Evolutionary conservation across 2,113 vertebrate genomes (phyloP).

Genomic region (Anthoscopus minutus): DNA sequence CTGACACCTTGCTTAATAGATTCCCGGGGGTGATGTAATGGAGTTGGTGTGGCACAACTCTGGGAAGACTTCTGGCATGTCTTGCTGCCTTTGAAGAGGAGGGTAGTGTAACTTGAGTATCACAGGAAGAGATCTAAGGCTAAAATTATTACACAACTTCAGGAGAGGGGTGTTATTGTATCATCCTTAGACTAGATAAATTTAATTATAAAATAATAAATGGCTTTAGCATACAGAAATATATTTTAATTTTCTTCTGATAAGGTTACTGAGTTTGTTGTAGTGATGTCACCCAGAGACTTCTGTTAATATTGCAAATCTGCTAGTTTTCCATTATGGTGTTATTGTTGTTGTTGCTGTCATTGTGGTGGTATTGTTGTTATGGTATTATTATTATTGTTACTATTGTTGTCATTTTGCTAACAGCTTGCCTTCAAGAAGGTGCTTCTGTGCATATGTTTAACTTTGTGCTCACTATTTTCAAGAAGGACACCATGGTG

Average conservation of each 20-base stretch:
- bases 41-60: slow-evolving; percentile 20
- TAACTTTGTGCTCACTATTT: neutral
- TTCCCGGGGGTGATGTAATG: slow-evolving; percentile 11
- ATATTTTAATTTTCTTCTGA: neutral
- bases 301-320: slow-evolving; percentile 35
- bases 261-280: neutral
- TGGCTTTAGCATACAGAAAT: neutral
- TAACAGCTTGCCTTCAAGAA: neutral
- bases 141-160: neutral
- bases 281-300: slow-evolving; percentile 20
- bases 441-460: neutral
- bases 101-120: neutral
- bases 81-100: neutral
- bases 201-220: neutral
- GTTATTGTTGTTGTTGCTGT: neutral
- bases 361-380: neutral
- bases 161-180: neutral
- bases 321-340: neutral
- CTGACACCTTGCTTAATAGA: neutral
- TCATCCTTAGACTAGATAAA: neutral
- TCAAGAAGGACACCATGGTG: neutral
- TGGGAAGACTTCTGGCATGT: neutral
- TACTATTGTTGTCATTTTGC: neutral
- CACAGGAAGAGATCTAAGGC: neutral
- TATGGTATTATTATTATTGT: neutral